Conservation (phyloP, 2,888 invertebrate genomes). For the Epistrophella euchroma region DNA sequence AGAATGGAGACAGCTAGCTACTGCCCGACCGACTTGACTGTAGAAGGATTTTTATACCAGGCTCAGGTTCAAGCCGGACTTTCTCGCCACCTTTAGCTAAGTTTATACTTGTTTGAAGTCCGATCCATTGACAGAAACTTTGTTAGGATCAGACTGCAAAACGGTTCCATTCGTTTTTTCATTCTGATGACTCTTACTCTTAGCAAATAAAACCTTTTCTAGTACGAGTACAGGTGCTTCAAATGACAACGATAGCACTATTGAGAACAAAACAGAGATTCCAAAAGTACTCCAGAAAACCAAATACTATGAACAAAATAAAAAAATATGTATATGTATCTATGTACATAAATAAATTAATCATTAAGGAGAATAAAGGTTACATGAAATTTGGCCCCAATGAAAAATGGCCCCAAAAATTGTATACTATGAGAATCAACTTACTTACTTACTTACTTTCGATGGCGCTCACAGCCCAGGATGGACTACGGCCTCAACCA, state of each 20-base stretch:
- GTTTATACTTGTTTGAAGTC: conserved; percentile 15
- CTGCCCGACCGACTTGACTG: too few species aligned
- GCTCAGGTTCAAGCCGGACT: too few species aligned
- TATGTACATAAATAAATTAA: too few species aligned
- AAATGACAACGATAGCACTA: conserved; percentile 67
- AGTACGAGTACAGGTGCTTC: conserved; percentile 72
- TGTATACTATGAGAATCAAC: too few species aligned
- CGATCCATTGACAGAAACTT: not conserved
- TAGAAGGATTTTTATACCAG: too few species aligned
- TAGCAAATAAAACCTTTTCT: conserved; percentile 60
- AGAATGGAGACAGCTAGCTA: too few species aligned
- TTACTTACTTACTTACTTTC: too few species aligned
- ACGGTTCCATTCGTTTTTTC: not conserved
- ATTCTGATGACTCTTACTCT: not conserved
- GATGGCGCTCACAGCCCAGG: too few species aligned
- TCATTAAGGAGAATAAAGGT: not conserved
- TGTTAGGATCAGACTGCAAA: not conserved
- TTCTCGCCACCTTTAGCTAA: not conserved
- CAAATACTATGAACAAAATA: conserved; percentile 45
- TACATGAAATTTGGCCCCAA: too few species aligned
- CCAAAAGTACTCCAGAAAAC: conserved; percentile 72
- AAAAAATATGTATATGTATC: too few species aligned
- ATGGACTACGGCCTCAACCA: too few species aligned
- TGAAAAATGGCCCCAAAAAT: too few species aligned
- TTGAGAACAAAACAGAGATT: conserved; percentile 54